A percentile compares a stretch with the other conserved stretches of the same genome.
phyloP scores from a whole-genome alignment of 1,140 invertebrate genomes.

The Drosophila pectinifera region DNA sequence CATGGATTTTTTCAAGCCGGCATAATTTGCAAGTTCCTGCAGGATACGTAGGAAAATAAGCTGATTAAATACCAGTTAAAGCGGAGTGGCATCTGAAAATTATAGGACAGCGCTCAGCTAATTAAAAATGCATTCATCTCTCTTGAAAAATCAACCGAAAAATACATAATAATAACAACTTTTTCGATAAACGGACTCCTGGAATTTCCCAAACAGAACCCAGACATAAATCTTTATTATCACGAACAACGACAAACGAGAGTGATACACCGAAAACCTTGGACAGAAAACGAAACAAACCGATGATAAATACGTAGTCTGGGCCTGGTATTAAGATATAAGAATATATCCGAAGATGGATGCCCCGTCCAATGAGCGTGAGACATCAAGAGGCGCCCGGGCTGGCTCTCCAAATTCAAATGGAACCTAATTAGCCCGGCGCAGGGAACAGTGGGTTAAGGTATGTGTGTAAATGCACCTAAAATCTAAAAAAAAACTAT shows the following conservation, averaged over 20 bases:
- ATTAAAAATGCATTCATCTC: slow-evolving; percentile 77
- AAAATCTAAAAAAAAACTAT: too few species aligned
- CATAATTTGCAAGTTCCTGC: slow-evolving; percentile 18
- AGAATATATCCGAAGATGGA: slow-evolving; percentile 50
- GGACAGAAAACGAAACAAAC: slow-evolving; percentile 22
- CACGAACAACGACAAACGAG: slow-evolving; percentile 59
- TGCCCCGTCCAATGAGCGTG: slow-evolving; percentile 45
- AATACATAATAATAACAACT: slow-evolving; percentile 5
- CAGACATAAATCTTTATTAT: slow-evolving; percentile 75
- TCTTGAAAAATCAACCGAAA: slow-evolving; percentile 5
- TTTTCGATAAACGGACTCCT: slow-evolving; percentile 46
- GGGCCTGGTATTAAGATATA: slow-evolving; percentile 62
- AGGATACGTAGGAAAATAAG: slow-evolving; percentile 5
- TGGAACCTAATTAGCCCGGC: slow-evolving; percentile 41
- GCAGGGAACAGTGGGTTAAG: slow-evolving; percentile 12
- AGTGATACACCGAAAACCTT: slow-evolving; percentile 49
- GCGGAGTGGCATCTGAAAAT: slow-evolving; percentile 31
- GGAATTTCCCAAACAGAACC: slow-evolving; percentile 17
- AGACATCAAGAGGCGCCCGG: slow-evolving; percentile 51
- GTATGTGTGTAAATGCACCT: too few species aligned
- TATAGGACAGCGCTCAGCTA: slow-evolving; percentile 33
- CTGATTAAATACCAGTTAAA: slow-evolving; percentile 17
- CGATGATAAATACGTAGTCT: slow-evolving; percentile 58
- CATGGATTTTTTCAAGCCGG: slow-evolving; percentile 10
- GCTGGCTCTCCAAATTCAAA: slow-evolving; percentile 28